Evolutionary conservation across 2,797 vertebrate genomes (phyloP).

Genomic region (Monodelphis domestica): DNA sequence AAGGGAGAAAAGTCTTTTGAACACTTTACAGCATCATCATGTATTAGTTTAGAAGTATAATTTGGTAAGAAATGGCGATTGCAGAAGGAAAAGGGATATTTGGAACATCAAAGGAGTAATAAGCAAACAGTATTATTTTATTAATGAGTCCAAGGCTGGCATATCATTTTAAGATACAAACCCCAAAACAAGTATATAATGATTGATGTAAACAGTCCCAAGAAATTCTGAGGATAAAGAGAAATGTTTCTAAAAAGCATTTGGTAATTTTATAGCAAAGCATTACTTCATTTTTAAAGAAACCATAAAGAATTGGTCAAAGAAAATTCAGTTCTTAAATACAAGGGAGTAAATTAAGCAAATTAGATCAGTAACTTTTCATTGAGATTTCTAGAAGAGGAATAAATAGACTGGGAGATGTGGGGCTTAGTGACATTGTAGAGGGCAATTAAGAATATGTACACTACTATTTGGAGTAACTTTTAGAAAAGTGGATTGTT

Average conservation of each 20-base stretch:
- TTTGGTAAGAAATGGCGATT: slow-evolving; percentile 28
- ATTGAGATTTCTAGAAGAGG: slow-evolving; percentile 20
- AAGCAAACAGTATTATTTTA: slow-evolving; percentile 19
- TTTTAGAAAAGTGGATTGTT: slow-evolving; percentile 36
- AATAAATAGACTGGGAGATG: slow-evolving; percentile 11
- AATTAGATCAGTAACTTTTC: background rate
- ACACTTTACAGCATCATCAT: background rate
- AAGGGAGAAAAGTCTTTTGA: background rate
- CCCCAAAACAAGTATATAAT: background rate
- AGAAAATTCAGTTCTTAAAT: background rate
- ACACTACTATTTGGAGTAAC: slow-evolving; percentile 7
- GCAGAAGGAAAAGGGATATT: background rate
- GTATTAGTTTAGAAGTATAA: background rate
- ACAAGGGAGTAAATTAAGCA: background rate
- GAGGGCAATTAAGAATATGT: background rate
- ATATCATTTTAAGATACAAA: slow-evolving; percentile 37
- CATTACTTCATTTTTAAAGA: background rate
- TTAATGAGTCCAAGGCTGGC: background rate
- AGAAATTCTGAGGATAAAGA: slow-evolving; percentile 3
- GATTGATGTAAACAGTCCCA: slow-evolving; percentile 15
- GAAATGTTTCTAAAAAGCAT: slow-evolving; percentile 27
- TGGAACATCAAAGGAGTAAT: background rate
- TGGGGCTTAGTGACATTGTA: slow-evolving; percentile 1
- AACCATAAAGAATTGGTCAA: background rate
- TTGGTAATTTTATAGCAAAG: background rate